Percentiles rank a stretch among this genome's conserved stretches.
These are phyloP conservation scores for Caenorhabditis sulstoni DNA, from an alignment of 2,888 invertebrate species.

Conservation along the genomic window DNA sequence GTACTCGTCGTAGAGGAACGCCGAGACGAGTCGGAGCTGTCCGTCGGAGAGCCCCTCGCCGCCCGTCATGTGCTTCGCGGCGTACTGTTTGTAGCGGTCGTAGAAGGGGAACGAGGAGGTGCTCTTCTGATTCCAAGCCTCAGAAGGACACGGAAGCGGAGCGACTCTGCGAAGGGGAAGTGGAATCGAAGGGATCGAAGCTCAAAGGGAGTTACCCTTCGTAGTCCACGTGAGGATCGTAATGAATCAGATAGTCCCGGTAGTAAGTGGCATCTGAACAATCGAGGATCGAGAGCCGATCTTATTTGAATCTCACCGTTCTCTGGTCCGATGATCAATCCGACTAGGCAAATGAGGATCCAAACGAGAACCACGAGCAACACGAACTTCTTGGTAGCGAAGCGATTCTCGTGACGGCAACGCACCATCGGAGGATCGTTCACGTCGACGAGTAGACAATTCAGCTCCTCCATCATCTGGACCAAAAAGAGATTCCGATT, in stretches of 20 bases:
- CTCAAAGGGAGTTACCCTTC: neutral
- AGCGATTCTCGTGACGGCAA: neutral
- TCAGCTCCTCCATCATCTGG: too few species aligned
- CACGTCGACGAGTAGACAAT: neutral
- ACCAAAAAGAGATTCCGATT: too few species aligned
- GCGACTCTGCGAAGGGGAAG: neutral
- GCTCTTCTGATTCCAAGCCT: conserved; percentile 21
- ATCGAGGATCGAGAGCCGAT: too few species aligned
- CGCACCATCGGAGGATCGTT: neutral
- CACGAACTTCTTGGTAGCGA: conserved; percentile 2
- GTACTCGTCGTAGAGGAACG: conserved; percentile 35
- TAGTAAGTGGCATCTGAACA: conserved; percentile 1
- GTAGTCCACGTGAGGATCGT: conserved; percentile 8
- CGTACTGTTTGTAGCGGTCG: conserved; percentile 18
- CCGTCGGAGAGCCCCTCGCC: conserved; percentile 29
- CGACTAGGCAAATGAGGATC: conserved; percentile 5
- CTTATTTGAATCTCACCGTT: too few species aligned
- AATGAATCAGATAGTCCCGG: conserved; percentile 22
- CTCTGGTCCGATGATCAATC: conserved; percentile 2
- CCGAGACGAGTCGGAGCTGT: conserved; percentile 25
- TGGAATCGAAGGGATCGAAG: too few species aligned
- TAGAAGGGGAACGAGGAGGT: conserved; percentile 23
- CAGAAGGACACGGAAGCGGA: conserved; percentile 1
- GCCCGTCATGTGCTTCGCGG: conserved; percentile 7
- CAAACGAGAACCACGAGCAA: neutral